Evolutionary conservation across 2,888 invertebrate genomes (phyloP).

Genomic region (Drosophila dives): DNA sequence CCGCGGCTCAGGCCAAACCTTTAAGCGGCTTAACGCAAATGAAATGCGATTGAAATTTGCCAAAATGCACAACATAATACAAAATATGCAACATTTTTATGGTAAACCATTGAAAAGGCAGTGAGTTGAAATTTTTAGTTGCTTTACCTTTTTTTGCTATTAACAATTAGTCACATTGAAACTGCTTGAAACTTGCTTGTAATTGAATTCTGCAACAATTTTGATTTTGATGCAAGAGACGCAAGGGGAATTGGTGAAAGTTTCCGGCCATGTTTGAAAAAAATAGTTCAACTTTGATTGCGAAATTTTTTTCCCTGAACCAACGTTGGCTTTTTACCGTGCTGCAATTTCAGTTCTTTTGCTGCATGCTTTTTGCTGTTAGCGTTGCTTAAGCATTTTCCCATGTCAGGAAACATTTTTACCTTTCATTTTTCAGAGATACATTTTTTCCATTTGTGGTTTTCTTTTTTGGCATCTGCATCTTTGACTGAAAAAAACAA

Average conservation of each 20-base stretch:
- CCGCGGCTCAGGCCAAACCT: conserved; percentile 63
- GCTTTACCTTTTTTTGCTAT: not conserved
- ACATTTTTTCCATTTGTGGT: not conserved
- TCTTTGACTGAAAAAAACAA: conserved; percentile 33
- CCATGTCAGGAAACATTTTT: conserved; percentile 11
- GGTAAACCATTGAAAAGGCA: not conserved
- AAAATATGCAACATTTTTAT: conserved; percentile 20
- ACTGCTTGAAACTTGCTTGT: conserved; percentile 35
- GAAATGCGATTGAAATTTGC: conserved; percentile 70
- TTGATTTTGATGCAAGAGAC: conserved; percentile 53
- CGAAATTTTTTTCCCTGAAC: conserved; percentile 65
- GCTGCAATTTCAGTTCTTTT: conserved; percentile 23
- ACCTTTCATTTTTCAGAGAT: conserved; percentile 4
- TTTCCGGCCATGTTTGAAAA: conserved; percentile 21
- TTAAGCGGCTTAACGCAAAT: conserved; percentile 76
- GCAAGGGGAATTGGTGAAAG: conserved; percentile 21
- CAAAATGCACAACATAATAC: conserved; percentile 11
- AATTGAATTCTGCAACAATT: conserved; percentile 72
- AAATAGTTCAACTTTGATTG: conserved; percentile 75
- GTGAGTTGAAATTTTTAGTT: conserved; percentile 2
- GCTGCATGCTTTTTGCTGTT: conserved; percentile 24
- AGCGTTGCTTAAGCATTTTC: conserved; percentile 3
- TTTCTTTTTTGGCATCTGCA: conserved; percentile 10
- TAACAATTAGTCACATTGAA: conserved; percentile 50
- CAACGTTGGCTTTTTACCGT: conserved; percentile 9